These are phyloP conservation scores for Rhipidura dahli DNA, from an alignment of 2,113 vertebrate species.

Conservation along the genomic window DNA sequence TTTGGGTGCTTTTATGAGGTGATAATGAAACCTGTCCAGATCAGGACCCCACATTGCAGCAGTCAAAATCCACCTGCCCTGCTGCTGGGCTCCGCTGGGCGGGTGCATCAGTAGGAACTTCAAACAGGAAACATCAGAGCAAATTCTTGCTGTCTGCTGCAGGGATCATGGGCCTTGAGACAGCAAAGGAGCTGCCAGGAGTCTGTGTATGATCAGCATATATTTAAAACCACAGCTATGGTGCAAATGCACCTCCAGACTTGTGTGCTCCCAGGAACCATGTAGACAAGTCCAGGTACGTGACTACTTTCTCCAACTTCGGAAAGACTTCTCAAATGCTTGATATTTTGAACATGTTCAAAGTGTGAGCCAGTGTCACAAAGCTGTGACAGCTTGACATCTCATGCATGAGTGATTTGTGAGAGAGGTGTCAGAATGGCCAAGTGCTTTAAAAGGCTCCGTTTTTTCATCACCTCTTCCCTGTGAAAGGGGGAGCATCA, in stretches of 20 bases:
- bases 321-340: neutral
- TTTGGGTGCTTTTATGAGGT: neutral
- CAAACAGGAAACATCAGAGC: neutral
- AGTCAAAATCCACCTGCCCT: neutral
- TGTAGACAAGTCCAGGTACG: accelerated
- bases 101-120: accelerated
- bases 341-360: neutral
- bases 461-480: neutral
- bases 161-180: neutral
- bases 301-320: neutral
- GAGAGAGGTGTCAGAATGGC: neutral
- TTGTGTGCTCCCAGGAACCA: neutral
- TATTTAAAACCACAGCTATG: neutral
- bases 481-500: neutral
- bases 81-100: accelerated
- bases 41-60: neutral
- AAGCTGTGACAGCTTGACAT: neutral
- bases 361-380: neutral
- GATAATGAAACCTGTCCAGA: neutral
- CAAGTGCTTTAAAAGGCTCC: neutral
- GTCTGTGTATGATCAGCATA: neutral
- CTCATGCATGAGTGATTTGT: neutral
- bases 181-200: neutral
- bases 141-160: neutral
- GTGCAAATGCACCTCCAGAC: neutral